Conservation (phyloP, 2,797 vertebrate species). For the Pitangus sulphuratus region DNA sequence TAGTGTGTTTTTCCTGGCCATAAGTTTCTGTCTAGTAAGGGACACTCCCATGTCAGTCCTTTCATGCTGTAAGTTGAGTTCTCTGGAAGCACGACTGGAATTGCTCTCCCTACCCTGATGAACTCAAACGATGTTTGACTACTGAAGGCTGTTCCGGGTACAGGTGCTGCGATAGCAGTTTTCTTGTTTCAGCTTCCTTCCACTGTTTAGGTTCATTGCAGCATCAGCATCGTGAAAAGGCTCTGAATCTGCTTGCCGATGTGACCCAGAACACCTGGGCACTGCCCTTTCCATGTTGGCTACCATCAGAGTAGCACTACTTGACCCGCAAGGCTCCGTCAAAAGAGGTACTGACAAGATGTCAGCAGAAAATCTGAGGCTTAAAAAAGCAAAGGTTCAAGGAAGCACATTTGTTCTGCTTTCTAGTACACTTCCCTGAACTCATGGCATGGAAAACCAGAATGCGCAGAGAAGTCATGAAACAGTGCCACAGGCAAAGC, state of each 20-base stretch:
- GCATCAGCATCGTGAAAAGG: neutral
- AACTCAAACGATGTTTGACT: neutral
- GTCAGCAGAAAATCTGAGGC: neutral
- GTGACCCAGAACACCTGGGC: accelerated
- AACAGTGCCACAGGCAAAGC: accelerated
- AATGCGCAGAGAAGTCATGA: neutral
- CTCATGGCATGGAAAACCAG: neutral
- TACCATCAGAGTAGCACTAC: neutral
- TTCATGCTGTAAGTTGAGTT: neutral
- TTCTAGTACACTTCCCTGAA: neutral
- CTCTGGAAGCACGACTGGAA: neutral
- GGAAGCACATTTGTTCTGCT: neutral
- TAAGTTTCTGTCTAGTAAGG: neutral
- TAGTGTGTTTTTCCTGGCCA: neutral
- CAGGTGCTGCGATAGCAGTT: neutral
- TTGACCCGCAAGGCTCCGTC: neutral
- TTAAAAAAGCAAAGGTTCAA: neutral
- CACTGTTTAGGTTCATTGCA: neutral
- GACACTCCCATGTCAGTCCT: neutral
- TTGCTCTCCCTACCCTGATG: neutral
- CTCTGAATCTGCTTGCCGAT: neutral
- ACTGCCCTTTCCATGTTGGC: neutral
- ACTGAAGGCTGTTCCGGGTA: too few relatives aligned
- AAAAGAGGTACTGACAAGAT: neutral
- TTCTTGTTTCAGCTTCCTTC: neutral